These are phyloP conservation scores for Eupithecia subumbrata DNA, from an alignment of 2,888 invertebrate species.

Conservation along the genomic window DNA sequence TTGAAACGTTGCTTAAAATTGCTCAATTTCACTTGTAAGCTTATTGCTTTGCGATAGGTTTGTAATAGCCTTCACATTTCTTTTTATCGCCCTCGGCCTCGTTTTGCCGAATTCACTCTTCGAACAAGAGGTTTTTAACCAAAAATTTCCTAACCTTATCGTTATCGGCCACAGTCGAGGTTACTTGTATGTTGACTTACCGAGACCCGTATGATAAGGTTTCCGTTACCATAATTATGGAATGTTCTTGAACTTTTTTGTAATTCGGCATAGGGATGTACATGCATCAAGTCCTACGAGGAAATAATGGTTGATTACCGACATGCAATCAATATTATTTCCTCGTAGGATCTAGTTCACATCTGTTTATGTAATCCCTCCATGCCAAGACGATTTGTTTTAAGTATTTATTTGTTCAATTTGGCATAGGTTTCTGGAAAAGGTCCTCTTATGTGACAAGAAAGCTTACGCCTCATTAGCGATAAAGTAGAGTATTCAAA, in stretches of 20 bases:
- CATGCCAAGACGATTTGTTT: not conserved
- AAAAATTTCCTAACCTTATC: slow-evolving; percentile 22
- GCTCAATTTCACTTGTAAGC: slow-evolving; percentile 29
- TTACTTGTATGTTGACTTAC: slow-evolving; percentile 9
- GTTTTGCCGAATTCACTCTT: not conserved
- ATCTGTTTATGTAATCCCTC: not conserved
- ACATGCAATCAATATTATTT: not conserved
- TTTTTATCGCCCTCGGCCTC: slow-evolving; percentile 3
- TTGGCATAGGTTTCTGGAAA: not conserved
- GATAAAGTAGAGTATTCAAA: slow-evolving; percentile 55
- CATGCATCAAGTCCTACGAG: not conserved
- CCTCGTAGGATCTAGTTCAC: not conserved
- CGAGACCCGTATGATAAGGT: slow-evolving; percentile 1
- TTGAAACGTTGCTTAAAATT: slow-evolving; percentile 40
- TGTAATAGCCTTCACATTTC: slow-evolving; percentile 13
- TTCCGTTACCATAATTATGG: slow-evolving; percentile 4
- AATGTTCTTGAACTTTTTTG: not conserved
- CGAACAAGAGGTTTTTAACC: not conserved
- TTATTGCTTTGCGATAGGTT: slow-evolving; percentile 24
- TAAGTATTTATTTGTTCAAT: slow-evolving; percentile 2
- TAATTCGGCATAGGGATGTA: not conserved
- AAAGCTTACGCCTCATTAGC: slow-evolving; percentile 43
- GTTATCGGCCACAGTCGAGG: slow-evolving; percentile 12
- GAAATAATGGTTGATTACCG: not conserved
- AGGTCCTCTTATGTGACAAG: slow-evolving; percentile 25